Conservation (phyloP, 2,888 invertebrate species). For the Drosophila tripunctata region DNA sequence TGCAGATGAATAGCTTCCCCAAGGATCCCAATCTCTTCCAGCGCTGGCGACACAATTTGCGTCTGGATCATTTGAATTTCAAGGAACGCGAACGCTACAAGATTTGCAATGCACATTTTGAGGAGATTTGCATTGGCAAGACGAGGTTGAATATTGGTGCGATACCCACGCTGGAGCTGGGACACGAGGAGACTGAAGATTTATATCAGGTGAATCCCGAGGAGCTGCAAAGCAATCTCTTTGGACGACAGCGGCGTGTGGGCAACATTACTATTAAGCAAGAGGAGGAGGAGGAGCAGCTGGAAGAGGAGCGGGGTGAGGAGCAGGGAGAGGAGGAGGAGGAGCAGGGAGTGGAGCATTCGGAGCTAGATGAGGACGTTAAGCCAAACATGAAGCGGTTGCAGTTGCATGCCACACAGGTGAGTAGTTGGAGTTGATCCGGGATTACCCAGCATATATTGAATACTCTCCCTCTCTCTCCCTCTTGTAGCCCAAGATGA, state of each 20-base stretch:
- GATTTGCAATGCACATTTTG: conserved; percentile 81
- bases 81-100: conserved; percentile 80
- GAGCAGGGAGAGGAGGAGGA: conserved; percentile 45
- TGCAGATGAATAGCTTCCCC: conserved; percentile 81
- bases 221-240: conserved; percentile 69
- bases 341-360: conserved; percentile 42
- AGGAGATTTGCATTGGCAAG: conserved; percentile 80
- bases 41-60: conserved; percentile 79
- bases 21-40: conserved; percentile 69
- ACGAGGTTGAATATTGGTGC: conserved; percentile 74
- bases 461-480: too few relatives aligned
- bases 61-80: conserved; percentile 72
- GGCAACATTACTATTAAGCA: conserved; percentile 37
- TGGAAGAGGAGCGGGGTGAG: conserved; percentile 3
- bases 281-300: conserved; percentile 20
- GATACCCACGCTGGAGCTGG: conserved; percentile 75
- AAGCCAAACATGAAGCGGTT: conserved; percentile 24
- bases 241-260: conserved; percentile 57
- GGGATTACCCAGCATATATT: too few relatives aligned
- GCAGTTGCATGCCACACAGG: conserved; percentile 44
- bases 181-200: conserved; percentile 73
- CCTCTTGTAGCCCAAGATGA: conserved; percentile 67
- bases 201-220: conserved; percentile 73
- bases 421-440: conserved; percentile 40
- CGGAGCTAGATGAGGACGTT: conserved; percentile 44